Base-by-base conservation (phyloP, 2,797 vertebrate species). In the Coilia nasus region DNA sequence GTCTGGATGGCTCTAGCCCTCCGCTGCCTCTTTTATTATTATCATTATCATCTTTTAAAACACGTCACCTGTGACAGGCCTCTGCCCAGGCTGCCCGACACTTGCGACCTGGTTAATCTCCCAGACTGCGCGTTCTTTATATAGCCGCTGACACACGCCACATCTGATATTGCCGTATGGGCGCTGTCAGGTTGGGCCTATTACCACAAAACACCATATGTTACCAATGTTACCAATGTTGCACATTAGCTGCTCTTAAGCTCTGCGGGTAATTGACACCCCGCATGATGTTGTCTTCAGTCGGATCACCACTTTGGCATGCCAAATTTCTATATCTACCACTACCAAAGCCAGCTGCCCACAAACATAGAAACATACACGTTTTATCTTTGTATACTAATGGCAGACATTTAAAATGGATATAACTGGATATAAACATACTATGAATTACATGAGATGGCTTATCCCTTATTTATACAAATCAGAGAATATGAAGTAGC, bases 41-140 rank as follows among this genome's bases (percentile, higher is more conserved):
- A 92, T 90, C 87, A 90, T 91, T 85, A 83, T 85, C 88, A 88
- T 87, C 89, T 91, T 90, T 86, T 75, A 82, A 90, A 88, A 91
- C 88, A 91, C 83, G 93, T 93, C 93, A 94, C 91, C 92, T 93
- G 92, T 93, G 91, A 85, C 86, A 90, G 90, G 86, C 75, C 85
- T 90, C 87, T 25, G 90, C 89, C 87, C 91, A 88, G 85, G 89
- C n/a, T 87, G 87, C 84, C 86, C 88, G 5, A 82, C 92, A 92
- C 88, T 90, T 89, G 93, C 88, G 91, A 90, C 91, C 93, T 92
- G 82, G 81, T 86, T 94, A 94, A 95, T 93, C 93, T 91, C 83
- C 31, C 75, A 86, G 91, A 86, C 89, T 90, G 88, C 64, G 87
- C 86, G 92, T 91, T 91, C 94, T 93, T 91, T 92, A 89, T 95